Evolutionary conservation across 1,140 invertebrate species (phyloP), one percentile per base, ranked within the genome.

Genomic region (Frieseomelitta varia): DNA sequence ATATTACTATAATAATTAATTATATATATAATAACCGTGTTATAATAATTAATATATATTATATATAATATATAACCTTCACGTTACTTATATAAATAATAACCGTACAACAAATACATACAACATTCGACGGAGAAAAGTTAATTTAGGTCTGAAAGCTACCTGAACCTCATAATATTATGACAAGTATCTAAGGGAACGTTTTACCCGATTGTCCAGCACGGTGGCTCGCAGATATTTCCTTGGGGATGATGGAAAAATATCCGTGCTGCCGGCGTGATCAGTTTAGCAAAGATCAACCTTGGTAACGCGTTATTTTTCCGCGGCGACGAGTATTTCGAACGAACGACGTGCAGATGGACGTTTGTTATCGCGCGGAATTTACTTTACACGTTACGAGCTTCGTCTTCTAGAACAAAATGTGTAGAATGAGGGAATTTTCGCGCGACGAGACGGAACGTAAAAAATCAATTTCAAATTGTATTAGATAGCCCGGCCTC

Each of bases 171-270:
- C 93, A 93, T 91, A 94, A 95, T 95, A 94, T 95, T 94, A 94
- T 94, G 93, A 95, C 92, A 95, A 94, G 94, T 94, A 93, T 91
- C 92, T 91, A 89, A 93, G 91, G 90, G 91, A 91, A 92, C 19
- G 91, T 93, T 94, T 92, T 93, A 92, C 91, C 88, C 90, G 84
- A 88, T 91, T 91, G 91, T 85, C 79, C 87, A 79, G 81, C 75
- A 88, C 88, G 79, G 91, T 92, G 94, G 93, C 91, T 94, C 92
- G 92, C 77, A 85, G 89, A 90, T 93, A 92, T 93, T 93, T 94
- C 92, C 92, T 94, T 92, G 92, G 79, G 90, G 87, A 91, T 91
- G 91, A 89, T 93, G 92, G 93, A 93, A 93, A 93, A 94, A 93
- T 92, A 94, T 80, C 87, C 77, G 76, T 78, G 84, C 78, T 87